Evolutionary conservation across 1,140 invertebrate species (phyloP).

Genomic region (Caenorhabditis latens): DNA sequence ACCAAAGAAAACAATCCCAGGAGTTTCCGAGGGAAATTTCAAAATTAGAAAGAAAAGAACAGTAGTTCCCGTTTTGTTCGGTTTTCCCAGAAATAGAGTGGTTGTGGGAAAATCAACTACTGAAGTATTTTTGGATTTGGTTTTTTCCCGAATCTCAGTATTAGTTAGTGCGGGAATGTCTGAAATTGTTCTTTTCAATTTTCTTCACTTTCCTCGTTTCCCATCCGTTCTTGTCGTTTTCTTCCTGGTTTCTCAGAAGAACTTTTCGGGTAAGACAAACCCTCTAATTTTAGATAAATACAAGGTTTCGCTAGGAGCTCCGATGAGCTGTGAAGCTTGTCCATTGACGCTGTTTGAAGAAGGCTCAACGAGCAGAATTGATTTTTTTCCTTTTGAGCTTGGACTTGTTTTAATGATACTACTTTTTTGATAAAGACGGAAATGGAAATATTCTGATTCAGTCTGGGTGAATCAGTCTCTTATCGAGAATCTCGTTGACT

Average conservation of each 20-base stretch:
- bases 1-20: neutral
- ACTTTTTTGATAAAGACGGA: too few relatives aligned
- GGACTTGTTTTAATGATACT: neutral
- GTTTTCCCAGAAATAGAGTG: neutral
- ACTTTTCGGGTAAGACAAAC: neutral
- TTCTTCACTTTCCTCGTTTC: neutral
- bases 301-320: neutral
- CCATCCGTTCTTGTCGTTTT: neutral
- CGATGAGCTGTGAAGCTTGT: neutral
- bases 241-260: neutral
- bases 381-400: neutral
- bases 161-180: too few relatives aligned
- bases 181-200: neutral
- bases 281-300: constrained; percentile 1
- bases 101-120: neutral
- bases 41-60: neutral
- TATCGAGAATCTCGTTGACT: too few relatives aligned
- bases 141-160: neutral
- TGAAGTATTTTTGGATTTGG: neutral
- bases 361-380: neutral
- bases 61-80: neutral
- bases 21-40: neutral
- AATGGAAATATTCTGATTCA: too few relatives aligned
- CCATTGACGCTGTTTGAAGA: neutral
- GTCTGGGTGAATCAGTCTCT: too few relatives aligned